Evolutionary conservation across 64 coral and sea anemone species (phyloP).

Genomic region (Porites lutea): DNA sequence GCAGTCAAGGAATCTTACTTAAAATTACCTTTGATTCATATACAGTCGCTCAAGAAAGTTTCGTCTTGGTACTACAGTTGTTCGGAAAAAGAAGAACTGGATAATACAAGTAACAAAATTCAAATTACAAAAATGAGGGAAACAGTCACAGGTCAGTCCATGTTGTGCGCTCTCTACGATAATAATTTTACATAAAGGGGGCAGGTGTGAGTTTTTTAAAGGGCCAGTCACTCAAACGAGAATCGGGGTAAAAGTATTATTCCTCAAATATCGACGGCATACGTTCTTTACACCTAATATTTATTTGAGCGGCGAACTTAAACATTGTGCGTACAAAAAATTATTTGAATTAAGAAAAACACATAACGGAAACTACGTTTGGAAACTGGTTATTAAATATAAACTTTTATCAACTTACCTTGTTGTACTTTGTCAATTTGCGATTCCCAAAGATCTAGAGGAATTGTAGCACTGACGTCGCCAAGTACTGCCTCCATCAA

Average conservation of each 20-base stretch:
- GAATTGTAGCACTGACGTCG: conserved; percentile 47
- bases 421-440: conserved; percentile 49
- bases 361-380: not conserved
- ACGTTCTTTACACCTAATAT: not conserved
- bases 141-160: conserved; percentile 21
- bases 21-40: not conserved
- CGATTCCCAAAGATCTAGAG: conserved; percentile 61
- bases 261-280: not conserved
- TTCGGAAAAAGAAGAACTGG: conserved; percentile 26
- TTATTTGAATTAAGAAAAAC: conserved; percentile 22
- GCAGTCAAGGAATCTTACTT: conserved; percentile 6
- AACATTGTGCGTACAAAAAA: not conserved
- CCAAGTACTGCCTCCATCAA: conserved; percentile 54
- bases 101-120: conserved; percentile 23
- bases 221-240: conserved; percentile 3
- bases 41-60: not conserved
- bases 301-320: conserved; percentile 14
- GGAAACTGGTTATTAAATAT: conserved; percentile 13
- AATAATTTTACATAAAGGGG: not conserved
- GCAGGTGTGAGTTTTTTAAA: conserved; percentile 11
- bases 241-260: conserved; percentile 9
- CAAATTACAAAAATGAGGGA: conserved; percentile 13
- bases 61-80: not conserved
- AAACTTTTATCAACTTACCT: conserved; percentile 48
- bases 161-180: conserved; percentile 26